Evolutionary conservation across 2,797 vertebrate genomes (phyloP).

Genomic region (Oreochromis mossambicus): DNA sequence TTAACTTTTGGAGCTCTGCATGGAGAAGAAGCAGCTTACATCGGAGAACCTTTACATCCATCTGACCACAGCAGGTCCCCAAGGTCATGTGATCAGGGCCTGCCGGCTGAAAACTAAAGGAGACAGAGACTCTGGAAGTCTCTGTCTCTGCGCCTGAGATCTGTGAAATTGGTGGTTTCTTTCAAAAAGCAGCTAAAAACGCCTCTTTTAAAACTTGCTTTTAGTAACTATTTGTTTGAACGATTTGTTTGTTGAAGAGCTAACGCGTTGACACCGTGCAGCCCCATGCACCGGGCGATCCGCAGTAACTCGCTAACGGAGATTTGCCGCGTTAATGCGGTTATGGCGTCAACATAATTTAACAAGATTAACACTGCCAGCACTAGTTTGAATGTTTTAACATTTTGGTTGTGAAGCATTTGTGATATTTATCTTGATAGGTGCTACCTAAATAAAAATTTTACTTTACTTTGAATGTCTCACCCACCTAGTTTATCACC

Average conservation of each 20-base stretch:
- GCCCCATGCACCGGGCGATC: too few relatives aligned
- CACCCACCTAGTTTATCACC: background rate
- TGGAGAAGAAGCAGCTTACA: background rate
- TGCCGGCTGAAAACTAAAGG: background rate
- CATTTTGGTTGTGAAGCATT: background rate
- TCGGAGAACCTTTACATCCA: accelerated
- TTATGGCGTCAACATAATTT: too few relatives aligned
- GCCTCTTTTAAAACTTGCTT: accelerated
- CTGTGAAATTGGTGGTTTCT: background rate
- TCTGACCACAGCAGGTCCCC: background rate
- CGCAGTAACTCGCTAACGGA: too few relatives aligned
- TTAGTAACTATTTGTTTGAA: background rate
- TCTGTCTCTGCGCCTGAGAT: background rate
- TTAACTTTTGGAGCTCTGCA: background rate
- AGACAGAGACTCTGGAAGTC: accelerated
- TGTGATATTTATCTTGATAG: background rate
- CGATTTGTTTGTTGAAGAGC: too few relatives aligned
- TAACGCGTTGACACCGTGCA: too few relatives aligned
- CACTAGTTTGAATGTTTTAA: background rate
- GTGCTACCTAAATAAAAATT: background rate
- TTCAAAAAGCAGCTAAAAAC: background rate
- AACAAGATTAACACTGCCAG: too few relatives aligned
- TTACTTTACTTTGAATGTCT: background rate
- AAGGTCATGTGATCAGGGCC: background rate
- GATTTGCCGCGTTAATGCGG: too few relatives aligned